Evolutionary conservation across 2,888 invertebrate genomes (phyloP).

Genomic region (Aricia artaxerxes): DNA sequence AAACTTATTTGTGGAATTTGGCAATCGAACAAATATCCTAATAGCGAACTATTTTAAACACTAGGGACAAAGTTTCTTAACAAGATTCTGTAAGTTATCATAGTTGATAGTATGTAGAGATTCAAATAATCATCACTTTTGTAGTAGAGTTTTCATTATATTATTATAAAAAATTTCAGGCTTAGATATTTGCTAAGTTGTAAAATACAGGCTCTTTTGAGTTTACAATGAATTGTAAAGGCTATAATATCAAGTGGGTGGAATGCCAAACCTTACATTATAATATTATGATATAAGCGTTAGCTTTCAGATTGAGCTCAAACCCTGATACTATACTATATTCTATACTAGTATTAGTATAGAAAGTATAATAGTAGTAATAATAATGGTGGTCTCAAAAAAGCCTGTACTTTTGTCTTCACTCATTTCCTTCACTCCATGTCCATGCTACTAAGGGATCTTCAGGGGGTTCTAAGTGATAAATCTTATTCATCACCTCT

Average conservation of each 20-base stretch:
- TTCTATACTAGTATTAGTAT: neutral
- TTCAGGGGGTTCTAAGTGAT: conserved; percentile 55
- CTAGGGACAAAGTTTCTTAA: neutral
- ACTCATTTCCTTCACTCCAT: neutral
- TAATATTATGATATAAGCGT: neutral
- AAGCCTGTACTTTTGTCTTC: neutral
- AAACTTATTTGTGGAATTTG: neutral
- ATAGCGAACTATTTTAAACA: neutral
- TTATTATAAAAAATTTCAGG: neutral
- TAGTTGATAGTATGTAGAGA: neutral
- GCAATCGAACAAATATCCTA: neutral
- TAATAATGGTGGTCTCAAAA: neutral
- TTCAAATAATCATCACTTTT: neutral
- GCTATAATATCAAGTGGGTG: neutral
- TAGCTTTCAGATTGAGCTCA: neutral
- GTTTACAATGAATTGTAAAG: neutral
- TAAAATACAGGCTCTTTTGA: conserved; percentile 7
- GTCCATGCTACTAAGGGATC: conserved; percentile 47
- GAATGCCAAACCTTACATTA: neutral
- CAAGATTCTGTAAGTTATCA: neutral
- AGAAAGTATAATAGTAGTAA: neutral
- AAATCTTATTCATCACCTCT: conserved; percentile 58
- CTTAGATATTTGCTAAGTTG: neutral
- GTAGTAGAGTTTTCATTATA: conserved; percentile 26
- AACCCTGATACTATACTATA: neutral